These are phyloP conservation scores for Listronotus oregonensis DNA, from an alignment of 1,140 invertebrate species.

Conservation along the genomic window DNA sequence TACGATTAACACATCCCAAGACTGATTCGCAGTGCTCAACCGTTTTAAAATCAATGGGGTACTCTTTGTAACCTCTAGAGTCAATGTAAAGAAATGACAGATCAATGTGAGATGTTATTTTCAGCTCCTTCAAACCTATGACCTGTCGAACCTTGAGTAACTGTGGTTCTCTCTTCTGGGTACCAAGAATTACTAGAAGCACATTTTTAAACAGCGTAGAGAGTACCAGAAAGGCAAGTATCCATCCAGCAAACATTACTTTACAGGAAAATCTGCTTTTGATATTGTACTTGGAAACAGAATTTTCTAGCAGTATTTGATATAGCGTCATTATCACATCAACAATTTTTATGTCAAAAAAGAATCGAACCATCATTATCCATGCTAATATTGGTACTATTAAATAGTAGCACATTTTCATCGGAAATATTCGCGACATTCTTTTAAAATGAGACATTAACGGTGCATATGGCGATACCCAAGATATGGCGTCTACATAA, in stretches of 20 bases:
- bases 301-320: slow-evolving; percentile 16
- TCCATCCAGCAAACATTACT: slow-evolving; percentile 9
- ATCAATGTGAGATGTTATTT: slow-evolving; percentile 15
- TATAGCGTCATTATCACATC: slow-evolving; percentile 1
- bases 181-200: slow-evolving; percentile 19
- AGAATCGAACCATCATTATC: slow-evolving; percentile 5
- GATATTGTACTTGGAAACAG: slow-evolving; percentile 1
- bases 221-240: slow-evolving; percentile 11
- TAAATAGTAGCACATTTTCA: slow-evolving; percentile 6
- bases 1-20: slow-evolving; percentile 17
- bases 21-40: slow-evolving; percentile 16
- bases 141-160: neutral
- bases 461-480: slow-evolving; percentile 8
- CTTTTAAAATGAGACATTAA: slow-evolving; percentile 17
- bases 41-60: slow-evolving; percentile 6
- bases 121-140: neutral
- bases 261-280: neutral
- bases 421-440: slow-evolving; percentile 8
- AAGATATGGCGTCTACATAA: slow-evolving; percentile 11
- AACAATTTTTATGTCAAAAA: neutral
- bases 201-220: slow-evolving; percentile 26
- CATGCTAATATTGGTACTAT: neutral
- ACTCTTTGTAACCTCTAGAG: neutral
- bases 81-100: slow-evolving; percentile 10
- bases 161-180: neutral